Conservation (phyloP, 1,140 invertebrate species). For the Leptonema lineaticorne region DNA sequence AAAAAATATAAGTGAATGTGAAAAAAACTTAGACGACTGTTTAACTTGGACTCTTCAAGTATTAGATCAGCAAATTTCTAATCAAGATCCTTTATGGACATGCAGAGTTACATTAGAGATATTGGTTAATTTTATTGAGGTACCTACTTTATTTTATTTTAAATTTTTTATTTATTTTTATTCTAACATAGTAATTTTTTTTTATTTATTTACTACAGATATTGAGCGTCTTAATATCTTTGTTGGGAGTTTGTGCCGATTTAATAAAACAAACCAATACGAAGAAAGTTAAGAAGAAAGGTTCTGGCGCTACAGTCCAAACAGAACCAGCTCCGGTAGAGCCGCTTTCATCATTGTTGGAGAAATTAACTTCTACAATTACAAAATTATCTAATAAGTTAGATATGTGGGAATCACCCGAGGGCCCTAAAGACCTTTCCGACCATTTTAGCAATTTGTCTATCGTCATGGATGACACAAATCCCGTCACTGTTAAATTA, state of each 20-base stretch:
- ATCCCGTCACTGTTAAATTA: slow-evolving; percentile 22
- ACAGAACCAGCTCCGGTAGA: slow-evolving; percentile 4
- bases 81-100: slow-evolving; percentile 36
- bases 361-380: background rate
- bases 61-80: slow-evolving; percentile 33
- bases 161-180: background rate
- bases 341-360: background rate
- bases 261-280: slow-evolving; percentile 7
- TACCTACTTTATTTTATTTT: slow-evolving; percentile 29
- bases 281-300: slow-evolving; percentile 16
- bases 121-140: slow-evolving; percentile 50
- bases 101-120: slow-evolving; percentile 43
- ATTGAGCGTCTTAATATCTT: background rate
- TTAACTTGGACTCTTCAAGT: slow-evolving; percentile 1
- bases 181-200: too few species aligned
- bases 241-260: slow-evolving; percentile 17
- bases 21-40: slow-evolving; percentile 26
- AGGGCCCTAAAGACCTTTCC: slow-evolving; percentile 13
- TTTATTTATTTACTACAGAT: too few species aligned
- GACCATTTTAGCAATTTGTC: slow-evolving; percentile 24
- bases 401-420: slow-evolving; percentile 13
- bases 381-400: slow-evolving; percentile 5
- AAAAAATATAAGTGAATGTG: slow-evolving; percentile 6
- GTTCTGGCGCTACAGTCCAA: background rate
- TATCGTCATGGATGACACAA: slow-evolving; percentile 21